Evolutionary conservation across 2,888 invertebrate genomes (phyloP).

Genomic region (Lordiphosa andalusiaca): DNA sequence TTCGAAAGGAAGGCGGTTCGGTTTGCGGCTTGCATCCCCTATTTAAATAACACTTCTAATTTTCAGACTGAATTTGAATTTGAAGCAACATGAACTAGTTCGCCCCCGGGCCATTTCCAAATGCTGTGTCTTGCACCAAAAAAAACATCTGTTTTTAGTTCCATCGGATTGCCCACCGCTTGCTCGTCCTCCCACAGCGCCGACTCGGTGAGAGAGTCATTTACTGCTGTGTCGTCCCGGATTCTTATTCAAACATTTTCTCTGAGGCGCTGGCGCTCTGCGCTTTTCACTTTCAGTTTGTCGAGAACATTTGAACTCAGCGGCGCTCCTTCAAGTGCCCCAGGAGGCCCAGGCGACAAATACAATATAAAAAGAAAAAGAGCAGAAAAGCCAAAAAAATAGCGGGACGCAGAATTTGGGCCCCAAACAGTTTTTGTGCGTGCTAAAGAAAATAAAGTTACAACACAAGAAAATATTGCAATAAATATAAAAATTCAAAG

Average conservation of each 20-base stretch:
- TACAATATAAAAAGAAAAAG: slow-evolving; percentile 17
- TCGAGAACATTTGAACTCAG: slow-evolving; percentile 71
- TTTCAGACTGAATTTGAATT: too few relatives aligned
- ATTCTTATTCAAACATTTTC: slow-evolving; percentile 30
- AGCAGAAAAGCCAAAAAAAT: slow-evolving; percentile 2
- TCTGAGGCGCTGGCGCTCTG: slow-evolving; percentile 40
- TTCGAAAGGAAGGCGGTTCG: too few relatives aligned
- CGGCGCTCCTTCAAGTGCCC: slow-evolving; percentile 38
- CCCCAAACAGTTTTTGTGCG: slow-evolving; percentile 3
- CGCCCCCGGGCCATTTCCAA: too few relatives aligned
- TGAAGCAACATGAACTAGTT: slow-evolving; percentile 1
- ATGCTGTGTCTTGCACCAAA: slow-evolving; percentile 1
- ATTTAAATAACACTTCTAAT: too few relatives aligned
- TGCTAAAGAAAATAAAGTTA: slow-evolving; percentile 17
- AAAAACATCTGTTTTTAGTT: slow-evolving; percentile 31
- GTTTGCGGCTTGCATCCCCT: too few relatives aligned
- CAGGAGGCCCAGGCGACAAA: slow-evolving; percentile 13
- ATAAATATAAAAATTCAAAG: slow-evolving; percentile 17
- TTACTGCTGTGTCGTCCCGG: slow-evolving; percentile 50
- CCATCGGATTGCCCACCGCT: slow-evolving; percentile 54
- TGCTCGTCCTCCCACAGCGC: slow-evolving; percentile 45
- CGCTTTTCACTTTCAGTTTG: slow-evolving; percentile 66
- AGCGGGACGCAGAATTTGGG: slow-evolving; percentile 6
- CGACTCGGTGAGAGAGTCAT: slow-evolving; percentile 55
- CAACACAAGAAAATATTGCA: slow-evolving; percentile 7